phyloP scores from a whole-genome alignment of 2,888 invertebrate species.

The Tachina grossa region DNA sequence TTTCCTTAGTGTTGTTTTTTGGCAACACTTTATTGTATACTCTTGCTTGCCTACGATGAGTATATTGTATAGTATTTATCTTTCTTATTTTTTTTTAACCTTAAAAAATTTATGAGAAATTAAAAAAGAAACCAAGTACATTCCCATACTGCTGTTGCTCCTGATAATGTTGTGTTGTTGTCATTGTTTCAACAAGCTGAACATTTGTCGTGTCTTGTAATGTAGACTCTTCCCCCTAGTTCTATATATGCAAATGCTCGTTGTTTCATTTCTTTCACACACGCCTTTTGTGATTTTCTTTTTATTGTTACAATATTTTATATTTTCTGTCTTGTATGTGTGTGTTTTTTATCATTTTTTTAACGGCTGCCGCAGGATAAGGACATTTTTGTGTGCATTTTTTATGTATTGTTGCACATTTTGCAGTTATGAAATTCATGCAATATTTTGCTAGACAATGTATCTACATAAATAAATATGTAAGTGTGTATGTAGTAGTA shows the following conservation, averaged over 20 bases:
- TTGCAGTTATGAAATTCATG: conserved; percentile 51
- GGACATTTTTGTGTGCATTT: conserved; percentile 52
- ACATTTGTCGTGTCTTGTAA: conserved; percentile 56
- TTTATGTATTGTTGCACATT: conserved; percentile 65
- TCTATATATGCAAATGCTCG: background rate
- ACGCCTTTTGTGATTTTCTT: conserved; percentile 42
- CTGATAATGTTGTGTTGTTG: conserved; percentile 48
- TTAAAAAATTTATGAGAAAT: background rate
- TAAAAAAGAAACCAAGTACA: conserved; percentile 34
- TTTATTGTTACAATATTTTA: conserved; percentile 35
- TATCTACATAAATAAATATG: background rate
- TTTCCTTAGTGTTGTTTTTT: too few species aligned
- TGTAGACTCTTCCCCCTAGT: conserved; percentile 5
- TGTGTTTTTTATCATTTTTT: background rate
- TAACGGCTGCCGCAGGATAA: conserved; percentile 54
- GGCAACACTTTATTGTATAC: too few species aligned
- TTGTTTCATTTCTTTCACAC: background rate
- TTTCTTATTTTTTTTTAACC: background rate
- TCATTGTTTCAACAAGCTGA: conserved; percentile 54
- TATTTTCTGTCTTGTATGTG: conserved; percentile 20
- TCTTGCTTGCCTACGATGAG: too few species aligned
- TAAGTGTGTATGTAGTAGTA: too few species aligned
- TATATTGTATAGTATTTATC: background rate
- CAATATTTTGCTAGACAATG: background rate
- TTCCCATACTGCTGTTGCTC: conserved; percentile 31